Percentiles rank a stretch among this genome's conserved stretches.
These are phyloP conservation scores for Oceanodroma leucorhoa DNA, from an alignment of 2,797 vertebrate genomes.

Conservation along the genomic window DNA sequence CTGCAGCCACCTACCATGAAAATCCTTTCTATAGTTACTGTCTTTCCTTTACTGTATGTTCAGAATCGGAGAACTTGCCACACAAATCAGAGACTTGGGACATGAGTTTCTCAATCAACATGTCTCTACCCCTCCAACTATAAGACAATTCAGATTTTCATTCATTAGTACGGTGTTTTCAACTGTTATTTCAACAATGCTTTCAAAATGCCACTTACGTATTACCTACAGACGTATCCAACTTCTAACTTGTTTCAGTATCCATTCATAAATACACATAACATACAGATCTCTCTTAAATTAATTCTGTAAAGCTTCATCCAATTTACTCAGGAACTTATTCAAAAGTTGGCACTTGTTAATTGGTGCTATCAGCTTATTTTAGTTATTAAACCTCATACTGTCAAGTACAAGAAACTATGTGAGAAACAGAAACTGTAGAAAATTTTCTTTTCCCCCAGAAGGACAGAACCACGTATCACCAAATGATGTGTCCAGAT, in stretches of 20 bases:
- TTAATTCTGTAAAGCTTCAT: background rate
- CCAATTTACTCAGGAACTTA: background rate
- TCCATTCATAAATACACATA: background rate
- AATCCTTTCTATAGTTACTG: background rate
- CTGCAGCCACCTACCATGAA: slow-evolving; percentile 84
- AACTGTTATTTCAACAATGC: background rate
- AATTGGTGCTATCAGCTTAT: background rate
- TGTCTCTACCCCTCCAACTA: background rate
- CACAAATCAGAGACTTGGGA: fast-evolving
- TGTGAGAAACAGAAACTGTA: background rate
- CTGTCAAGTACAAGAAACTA: background rate
- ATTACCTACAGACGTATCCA: background rate
- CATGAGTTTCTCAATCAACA: background rate
- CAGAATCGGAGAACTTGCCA: background rate
- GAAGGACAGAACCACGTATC: background rate
- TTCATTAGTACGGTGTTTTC: background rate
- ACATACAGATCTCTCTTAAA: background rate
- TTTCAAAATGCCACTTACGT: background rate
- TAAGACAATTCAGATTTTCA: background rate
- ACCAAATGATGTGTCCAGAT: background rate
- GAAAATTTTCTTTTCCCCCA: background rate
- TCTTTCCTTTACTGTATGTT: background rate
- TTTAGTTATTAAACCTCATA: background rate
- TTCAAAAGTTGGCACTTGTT: background rate
- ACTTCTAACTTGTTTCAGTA: background rate